These are phyloP conservation scores for Poeciliopsis prolifica DNA, from an alignment of 2,113 vertebrate species.

Conservation along the genomic window DNA sequence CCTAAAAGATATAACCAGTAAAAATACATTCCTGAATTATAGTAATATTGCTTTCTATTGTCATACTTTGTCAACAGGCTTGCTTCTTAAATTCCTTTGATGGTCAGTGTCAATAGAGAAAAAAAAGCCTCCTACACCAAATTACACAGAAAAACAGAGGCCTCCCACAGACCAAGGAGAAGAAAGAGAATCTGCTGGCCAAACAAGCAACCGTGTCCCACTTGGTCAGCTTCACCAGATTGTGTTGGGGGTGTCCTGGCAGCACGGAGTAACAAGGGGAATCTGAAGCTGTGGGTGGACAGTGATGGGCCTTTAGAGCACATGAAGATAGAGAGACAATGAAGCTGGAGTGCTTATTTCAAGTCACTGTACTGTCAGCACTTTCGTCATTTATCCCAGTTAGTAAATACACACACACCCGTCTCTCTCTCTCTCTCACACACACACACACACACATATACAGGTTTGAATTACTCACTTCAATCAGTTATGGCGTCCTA, in stretches of 20 bases:
- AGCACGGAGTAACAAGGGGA: slow-evolving; percentile 41
- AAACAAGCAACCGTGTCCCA: slow-evolving; percentile 65
- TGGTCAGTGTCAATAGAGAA: slow-evolving; percentile 73
- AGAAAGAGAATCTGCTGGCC: slow-evolving; percentile 60
- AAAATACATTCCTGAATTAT: slow-evolving; percentile 19
- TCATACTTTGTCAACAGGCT: slow-evolving; percentile 24
- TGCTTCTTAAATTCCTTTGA: slow-evolving; percentile 57
- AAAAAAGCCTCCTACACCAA: slow-evolving; percentile 76
- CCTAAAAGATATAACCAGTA: not conserved
- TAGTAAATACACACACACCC: not conserved
- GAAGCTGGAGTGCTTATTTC: slow-evolving; percentile 17
- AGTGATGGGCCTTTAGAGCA: slow-evolving; percentile 48
- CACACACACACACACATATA: not conserved
- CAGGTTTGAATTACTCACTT: too few species aligned
- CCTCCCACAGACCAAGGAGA: slow-evolving; percentile 68
- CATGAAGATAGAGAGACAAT: slow-evolving; percentile 49
- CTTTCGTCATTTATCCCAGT: slow-evolving; percentile 15
- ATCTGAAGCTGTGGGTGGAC: slow-evolving; percentile 66
- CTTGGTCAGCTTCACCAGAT: slow-evolving; percentile 49
- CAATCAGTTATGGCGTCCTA: too few species aligned
- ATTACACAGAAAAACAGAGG: slow-evolving; percentile 76
- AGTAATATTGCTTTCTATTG: slow-evolving; percentile 21
- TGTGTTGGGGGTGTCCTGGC: slow-evolving; percentile 43
- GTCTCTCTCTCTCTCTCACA: too few species aligned
- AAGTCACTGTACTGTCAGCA: slow-evolving; percentile 23